Base-by-base conservation (phyloP, 2,888 invertebrate species). In the Megastigmus dorsalis region DNA sequence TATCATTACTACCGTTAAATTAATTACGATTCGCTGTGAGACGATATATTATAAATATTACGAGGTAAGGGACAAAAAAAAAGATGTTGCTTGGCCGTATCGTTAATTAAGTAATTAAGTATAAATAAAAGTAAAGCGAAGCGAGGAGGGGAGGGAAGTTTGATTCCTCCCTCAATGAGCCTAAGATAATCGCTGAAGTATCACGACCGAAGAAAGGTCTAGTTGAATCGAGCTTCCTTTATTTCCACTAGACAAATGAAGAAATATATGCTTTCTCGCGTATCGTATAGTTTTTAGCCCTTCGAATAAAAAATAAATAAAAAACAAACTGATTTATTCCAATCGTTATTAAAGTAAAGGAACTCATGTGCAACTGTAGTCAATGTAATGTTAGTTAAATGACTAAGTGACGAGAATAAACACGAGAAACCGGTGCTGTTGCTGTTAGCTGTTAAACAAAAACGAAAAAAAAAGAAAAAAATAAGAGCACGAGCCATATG, bases 391-490 rank as follows among this genome's bases (percentile, higher is more conserved):
- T 52, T 75, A 60, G 59, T 28, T 54, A 65, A n/a, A 68, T 41
- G 50, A 63, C 33, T 60, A 65, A 69, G 52, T 41, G 13, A 50
- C 23, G 26, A n/a, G n/a, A n/a, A n/a, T n/a, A n/a, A n/a, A n/a
- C n/a, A n/a, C n/a, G n/a, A n/a, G n/a, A 38, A 71, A 63, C 30
- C 65, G 65, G 65, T 69, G 65, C 69, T 75, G 70, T 63, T 74
- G 62, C 52, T 73, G 38, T 50, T 73, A 62, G 41, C 50, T 66
- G 41, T 60, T 36, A 66, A 70, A 63, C 7, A 38, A 28, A 15
- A 28, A 45, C 23, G 26, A 52, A 23, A 15, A 30, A 60, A 57
- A 45, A 7, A 33, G 30, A 43, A n/a, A 28, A 26, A n/a, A 41
- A 38, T 38, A n/a, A n/a, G n/a, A n/a, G n/a, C n/a, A n/a, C n/a